Base-by-base conservation (phyloP, 1,140 invertebrate genomes). In the Lutraria rhynchaena region DNA sequence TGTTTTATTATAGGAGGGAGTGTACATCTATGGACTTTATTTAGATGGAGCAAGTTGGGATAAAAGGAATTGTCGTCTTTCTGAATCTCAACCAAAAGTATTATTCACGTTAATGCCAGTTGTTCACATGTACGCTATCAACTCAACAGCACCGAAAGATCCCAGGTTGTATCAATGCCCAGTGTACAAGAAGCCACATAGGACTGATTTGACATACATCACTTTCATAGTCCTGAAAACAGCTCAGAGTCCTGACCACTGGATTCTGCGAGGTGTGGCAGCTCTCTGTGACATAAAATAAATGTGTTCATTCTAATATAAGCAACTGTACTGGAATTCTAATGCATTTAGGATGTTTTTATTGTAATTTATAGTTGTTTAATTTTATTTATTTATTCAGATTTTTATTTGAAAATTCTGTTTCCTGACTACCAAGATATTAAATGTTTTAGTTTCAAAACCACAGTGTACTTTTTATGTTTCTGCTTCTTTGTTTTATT, bases 211-310 rank as follows among this genome's bases (percentile, higher is more conserved):
- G 13, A 98, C 98, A 89, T 99, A 98, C 91, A 97, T 99, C 22
- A 97, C 97, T 0, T 98, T 97, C 2, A 97, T 99, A 61, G 85
- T 89, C 0, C 96, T 98, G 93, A 90, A 87, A 61, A 98, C 97
- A 0, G 97, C 92, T 95, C 96, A 89, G 96, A 96, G 93, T 95
- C 97, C 57, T 94, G 96, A 86, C 96, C 98, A 92, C 65, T 99
- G 98, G 98, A 97, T 97, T 5, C 92, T 99, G 19, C 92, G 98
- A 86, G 98, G 98, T 4, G 98, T 99, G 35, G 98, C 97, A 4
- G 93, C 98, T 9, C 94, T 99, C 27, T 99, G 98, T 93, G 97
- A 99, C 93, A 99, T 98, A 82, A 99, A 99, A 93, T 99, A 95
- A 94, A 61, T 9, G 17, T 13, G 11, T 13, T 27, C 22, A 11